These are phyloP conservation scores for Urocolius indicus DNA, from an alignment of 2,113 vertebrate genomes.

Conservation along the genomic window DNA sequence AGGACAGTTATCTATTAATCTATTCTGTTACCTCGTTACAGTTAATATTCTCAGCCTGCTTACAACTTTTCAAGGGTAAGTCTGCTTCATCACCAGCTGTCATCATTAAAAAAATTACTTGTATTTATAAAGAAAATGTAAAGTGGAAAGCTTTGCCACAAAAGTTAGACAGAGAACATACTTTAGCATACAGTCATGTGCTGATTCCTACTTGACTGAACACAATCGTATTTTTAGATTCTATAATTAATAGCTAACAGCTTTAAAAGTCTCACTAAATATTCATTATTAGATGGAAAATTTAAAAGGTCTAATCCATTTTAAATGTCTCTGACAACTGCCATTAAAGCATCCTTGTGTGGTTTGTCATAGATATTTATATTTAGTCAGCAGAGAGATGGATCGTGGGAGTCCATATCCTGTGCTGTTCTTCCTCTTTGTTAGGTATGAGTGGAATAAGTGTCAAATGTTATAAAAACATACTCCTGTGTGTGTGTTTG, in stretches of 20 bases:
- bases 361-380: slow-evolving; percentile 62
- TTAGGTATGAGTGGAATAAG: not conserved
- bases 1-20: not conserved
- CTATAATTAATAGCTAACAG: slow-evolving; percentile 57
- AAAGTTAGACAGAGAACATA: not conserved
- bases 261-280: slow-evolving; percentile 44
- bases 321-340: slow-evolving; percentile 65
- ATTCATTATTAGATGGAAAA: slow-evolving; percentile 33
- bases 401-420: slow-evolving; percentile 8
- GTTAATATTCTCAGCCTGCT: slow-evolving; percentile 24
- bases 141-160: not conserved
- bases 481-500: fast-evolving
- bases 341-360: slow-evolving; percentile 41
- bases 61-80: slow-evolving; percentile 45
- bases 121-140: not conserved
- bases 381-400: slow-evolving; percentile 44
- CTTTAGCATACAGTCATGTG: not conserved
- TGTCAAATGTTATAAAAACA: not conserved
- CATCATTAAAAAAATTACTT: not conserved
- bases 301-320: slow-evolving; percentile 41
- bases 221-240: slow-evolving; percentile 40
- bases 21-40: not conserved
- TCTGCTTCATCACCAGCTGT: slow-evolving; percentile 37
- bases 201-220: not conserved
- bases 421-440: not conserved